Evolutionary conservation across 2,888 invertebrate genomes (phyloP), one percentile per base, ranked within the genome.

Genomic region (Agriotes lineatus): DNA sequence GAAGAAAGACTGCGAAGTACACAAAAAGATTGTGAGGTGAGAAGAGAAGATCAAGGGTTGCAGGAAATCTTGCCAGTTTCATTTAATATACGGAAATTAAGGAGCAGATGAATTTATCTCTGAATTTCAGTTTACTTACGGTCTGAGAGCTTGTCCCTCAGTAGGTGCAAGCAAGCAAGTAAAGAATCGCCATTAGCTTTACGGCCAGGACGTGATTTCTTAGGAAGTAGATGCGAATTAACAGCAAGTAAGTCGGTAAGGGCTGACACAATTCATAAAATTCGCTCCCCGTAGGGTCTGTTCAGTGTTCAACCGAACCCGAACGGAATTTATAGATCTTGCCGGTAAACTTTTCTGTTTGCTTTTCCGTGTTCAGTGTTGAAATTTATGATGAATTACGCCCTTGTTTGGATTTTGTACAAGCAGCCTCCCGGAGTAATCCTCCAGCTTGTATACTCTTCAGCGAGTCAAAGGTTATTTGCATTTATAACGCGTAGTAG

Each of bases 331-430:
- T 52, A 52, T 52, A 52, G 52, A 52, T 52, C 52, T 52, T 52
- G 18, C 52, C 52, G 14, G 52, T 52, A 52, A 52, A 52, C 52
- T 52, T 52, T 52, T 52, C 52, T 52, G 52, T 52, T 52, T 52
- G 52, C 52, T 52, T 52, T 52, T 33, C 52, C 52, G 52, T 52
- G 52, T 52, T 52, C 52, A 52, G 33, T 52, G 52, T 52, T 52
- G 33, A 35, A 52, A 52, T 52, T 52, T 52, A 52, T 52, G 52
- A 52, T 52, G 52, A 52, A 52, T 52, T 52, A 33, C 33, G 52
- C 33, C 33, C 52, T 52, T 52, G 52, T 52, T 52, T 52, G 35
- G 52, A n/a, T 33, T 30, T 30, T 52, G 33, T 33, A 33, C 52
- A 33, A 52, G 52, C 52, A 52, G n/a, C 33, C 16, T 33, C 52